Conservation (phyloP, 1,140 invertebrate genomes). For the Meloidogyne chitwoodi region DNA sequence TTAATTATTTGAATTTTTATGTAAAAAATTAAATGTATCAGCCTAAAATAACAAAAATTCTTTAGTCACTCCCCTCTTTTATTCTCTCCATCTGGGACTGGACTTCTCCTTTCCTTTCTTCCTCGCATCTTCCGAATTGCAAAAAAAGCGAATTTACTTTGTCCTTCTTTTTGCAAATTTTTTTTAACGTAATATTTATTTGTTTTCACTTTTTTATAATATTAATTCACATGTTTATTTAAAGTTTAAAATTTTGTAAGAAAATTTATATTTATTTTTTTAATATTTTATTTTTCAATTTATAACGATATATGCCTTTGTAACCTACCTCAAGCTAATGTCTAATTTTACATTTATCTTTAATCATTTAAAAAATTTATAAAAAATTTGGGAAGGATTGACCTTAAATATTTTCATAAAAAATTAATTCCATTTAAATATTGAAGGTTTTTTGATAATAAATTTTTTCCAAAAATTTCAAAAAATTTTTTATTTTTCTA, state of each 20-base stretch:
- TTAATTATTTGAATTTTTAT: too few species aligned
- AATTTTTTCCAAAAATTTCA: too few species aligned
- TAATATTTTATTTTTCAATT: not conserved
- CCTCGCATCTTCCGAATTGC: not conserved
- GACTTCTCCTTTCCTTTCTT: not conserved
- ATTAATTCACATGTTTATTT: not conserved
- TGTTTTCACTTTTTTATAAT: not conserved
- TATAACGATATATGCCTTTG: too few species aligned
- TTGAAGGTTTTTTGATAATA: too few species aligned
- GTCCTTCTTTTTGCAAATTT: not conserved
- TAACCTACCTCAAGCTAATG: too few species aligned
- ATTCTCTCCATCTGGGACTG: not conserved
- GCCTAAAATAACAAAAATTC: not conserved
- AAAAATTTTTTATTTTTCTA: too few species aligned
- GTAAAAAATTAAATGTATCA: not conserved
- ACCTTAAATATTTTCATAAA: too few species aligned
- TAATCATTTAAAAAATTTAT: too few species aligned
- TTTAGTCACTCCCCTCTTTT: not conserved
- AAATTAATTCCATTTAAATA: too few species aligned
- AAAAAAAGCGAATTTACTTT: not conserved
- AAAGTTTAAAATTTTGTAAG: not conserved
- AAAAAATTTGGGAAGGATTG: too few species aligned
- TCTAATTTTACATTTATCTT: too few species aligned
- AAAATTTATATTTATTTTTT: not conserved
- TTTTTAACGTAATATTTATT: not conserved